Conservation (phyloP, 2,113 vertebrate genomes). For the Probosciger aterrimus region DNA sequence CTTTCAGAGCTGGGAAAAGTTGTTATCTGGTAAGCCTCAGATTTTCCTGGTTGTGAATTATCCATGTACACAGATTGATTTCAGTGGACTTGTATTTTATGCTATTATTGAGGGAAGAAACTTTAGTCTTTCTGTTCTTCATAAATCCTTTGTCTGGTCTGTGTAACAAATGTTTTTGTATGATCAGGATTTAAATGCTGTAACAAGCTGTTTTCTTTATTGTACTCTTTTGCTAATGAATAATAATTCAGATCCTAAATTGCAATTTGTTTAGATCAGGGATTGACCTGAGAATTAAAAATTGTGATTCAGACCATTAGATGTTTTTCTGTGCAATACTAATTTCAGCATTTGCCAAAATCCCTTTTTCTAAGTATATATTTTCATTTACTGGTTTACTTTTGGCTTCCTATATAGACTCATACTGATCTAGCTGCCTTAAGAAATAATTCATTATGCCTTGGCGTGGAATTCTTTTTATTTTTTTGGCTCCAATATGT, state of each 20-base stretch:
- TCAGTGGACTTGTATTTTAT: background rate
- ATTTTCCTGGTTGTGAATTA: background rate
- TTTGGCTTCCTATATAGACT: background rate
- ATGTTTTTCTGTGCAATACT: background rate
- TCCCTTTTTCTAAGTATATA: background rate
- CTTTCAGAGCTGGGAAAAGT: background rate
- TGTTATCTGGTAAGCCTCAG: background rate
- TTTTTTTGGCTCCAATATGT: background rate
- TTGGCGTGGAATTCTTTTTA: background rate
- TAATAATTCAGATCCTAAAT: background rate
- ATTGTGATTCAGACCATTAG: background rate
- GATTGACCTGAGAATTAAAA: background rate
- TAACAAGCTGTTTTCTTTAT: background rate
- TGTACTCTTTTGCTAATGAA: background rate
- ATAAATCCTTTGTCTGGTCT: background rate
- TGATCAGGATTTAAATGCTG: background rate
- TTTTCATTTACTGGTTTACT: slow-evolving; percentile 39
- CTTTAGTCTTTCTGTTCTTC: background rate
- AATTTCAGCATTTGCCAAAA: background rate
- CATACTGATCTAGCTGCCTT: background rate
- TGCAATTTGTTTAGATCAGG: background rate
- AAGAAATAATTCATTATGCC: slow-evolving; percentile 52
- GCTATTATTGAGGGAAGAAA: background rate
- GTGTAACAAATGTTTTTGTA: background rate
- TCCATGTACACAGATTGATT: background rate